Conservation (phyloP, 2,888 invertebrate genomes). For the Rhodophaea formosa region DNA sequence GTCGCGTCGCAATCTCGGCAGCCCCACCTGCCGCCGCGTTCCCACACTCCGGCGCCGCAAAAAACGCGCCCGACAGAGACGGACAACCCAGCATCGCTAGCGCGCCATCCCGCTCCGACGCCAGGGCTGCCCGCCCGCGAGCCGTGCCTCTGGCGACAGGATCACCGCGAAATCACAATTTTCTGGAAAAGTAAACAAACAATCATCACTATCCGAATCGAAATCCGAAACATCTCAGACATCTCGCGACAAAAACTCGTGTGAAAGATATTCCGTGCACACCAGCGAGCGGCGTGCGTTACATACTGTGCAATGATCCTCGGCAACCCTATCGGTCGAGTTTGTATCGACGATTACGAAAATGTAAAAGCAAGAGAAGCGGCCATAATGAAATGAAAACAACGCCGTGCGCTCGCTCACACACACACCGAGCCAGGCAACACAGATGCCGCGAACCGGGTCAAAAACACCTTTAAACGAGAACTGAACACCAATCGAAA, state of each 20-base stretch:
- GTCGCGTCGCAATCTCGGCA: slow-evolving; percentile 80
- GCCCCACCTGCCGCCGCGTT: slow-evolving; percentile 79
- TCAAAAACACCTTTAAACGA: slow-evolving; percentile 78
- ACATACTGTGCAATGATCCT: slow-evolving; percentile 34
- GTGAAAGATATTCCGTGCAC: slow-evolving; percentile 35
- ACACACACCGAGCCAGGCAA: slow-evolving; percentile 49
- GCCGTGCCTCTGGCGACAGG: slow-evolving; percentile 48
- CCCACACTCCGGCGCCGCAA: slow-evolving; percentile 81
- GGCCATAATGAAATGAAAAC: slow-evolving; percentile 76
- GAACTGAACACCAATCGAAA: slow-evolving; percentile 73
- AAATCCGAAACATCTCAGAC: slow-evolving; percentile 18
- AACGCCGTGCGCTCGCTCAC: slow-evolving; percentile 60
- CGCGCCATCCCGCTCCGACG: slow-evolving; percentile 59
- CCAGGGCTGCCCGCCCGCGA: slow-evolving; percentile 58
- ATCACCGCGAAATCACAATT: slow-evolving; percentile 65
- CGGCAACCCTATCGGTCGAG: slow-evolving; percentile 62
- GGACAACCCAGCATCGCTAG: slow-evolving; percentile 41
- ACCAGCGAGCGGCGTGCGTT: slow-evolving; percentile 3
- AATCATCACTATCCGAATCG: slow-evolving; percentile 31
- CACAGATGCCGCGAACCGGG: slow-evolving; percentile 68
- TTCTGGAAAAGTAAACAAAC: slow-evolving; percentile 59
- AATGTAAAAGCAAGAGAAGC: slow-evolving; percentile 76
- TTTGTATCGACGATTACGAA: slow-evolving; percentile 74
- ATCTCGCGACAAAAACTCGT: slow-evolving; percentile 25
- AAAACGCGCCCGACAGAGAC: slow-evolving; percentile 72